phyloP scores from a whole-genome alignment of 2,113 vertebrate genomes.

The Melanerpes aurifrons region DNA sequence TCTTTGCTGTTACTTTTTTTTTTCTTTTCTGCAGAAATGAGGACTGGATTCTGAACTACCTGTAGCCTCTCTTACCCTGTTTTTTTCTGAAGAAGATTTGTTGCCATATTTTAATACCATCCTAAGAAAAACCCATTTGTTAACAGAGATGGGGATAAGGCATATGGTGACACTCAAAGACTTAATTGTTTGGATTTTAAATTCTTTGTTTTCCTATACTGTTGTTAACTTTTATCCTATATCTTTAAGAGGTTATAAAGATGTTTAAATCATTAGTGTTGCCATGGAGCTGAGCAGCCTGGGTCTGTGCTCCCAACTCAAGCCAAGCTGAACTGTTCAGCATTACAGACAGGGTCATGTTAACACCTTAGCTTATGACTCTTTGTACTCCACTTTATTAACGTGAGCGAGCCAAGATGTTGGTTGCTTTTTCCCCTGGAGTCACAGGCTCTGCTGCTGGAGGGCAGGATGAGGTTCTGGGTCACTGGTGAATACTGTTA shows the following conservation, averaged over 20 bases:
- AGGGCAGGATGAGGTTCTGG: background rate
- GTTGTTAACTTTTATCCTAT: background rate
- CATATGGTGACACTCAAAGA: background rate
- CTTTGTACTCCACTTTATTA: background rate
- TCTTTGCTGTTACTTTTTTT: background rate
- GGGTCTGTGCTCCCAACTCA: background rate
- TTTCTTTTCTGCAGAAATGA: background rate
- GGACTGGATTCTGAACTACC: background rate
- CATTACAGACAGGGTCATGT: background rate
- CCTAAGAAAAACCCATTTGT: background rate
- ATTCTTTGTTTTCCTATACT: background rate
- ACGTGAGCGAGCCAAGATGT: background rate
- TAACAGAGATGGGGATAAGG: background rate
- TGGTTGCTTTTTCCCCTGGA: background rate
- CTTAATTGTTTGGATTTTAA: background rate
- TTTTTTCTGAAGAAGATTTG: background rate
- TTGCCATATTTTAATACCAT: background rate
- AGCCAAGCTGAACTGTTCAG: background rate
- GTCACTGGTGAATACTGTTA: background rate
- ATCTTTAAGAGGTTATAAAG: background rate
- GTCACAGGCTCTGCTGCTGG: background rate
- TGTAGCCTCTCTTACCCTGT: background rate
- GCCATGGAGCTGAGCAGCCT: background rate
- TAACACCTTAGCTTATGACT: background rate
- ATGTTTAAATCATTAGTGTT: constrained; percentile 34